Evolutionary conservation across 2,888 invertebrate genomes (phyloP), one percentile per base, ranked within the genome.

Genomic region (Trichopoda pennipes): DNA sequence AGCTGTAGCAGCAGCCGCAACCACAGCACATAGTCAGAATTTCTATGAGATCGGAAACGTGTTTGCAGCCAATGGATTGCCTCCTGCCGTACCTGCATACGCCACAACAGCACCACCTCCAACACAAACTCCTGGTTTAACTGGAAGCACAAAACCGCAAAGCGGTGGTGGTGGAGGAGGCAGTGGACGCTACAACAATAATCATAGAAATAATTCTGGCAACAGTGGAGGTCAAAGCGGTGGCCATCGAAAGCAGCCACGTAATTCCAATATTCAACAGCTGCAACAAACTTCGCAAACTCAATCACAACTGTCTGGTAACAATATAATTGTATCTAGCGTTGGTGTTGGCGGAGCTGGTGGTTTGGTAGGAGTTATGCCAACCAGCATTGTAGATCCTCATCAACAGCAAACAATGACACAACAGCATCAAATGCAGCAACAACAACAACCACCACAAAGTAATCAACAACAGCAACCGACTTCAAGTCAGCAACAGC

Each of bases 41-140:
- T 95, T 93, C 88, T 94, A 93, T 87, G 94, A 95, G 85, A 93
- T 95, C 88, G 92, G 94, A 85, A 93, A 94, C 89, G 94, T 95
- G 83, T 95, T 95, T 90, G 93, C 94, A 87, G 93, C 95, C 87
- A 95, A 95, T 90, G 95, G 95, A 75, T 91, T 95, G 85, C 85
- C 95, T 77, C 95, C 94, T 63, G 92, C 93, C 75, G 92, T 94
- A 70, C 94, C 93, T 42, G 85, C 89, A 53, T 87, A 88, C 55
- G 89, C 88, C 69, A 85, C 91, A 32, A 76, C 86, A 77, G 84
- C 89, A 51, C 87, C 88, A 76, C 88, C 89, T 66, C 87, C 88
- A 76, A 84, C 85, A 64, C 86, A 88, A 83, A 85, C 88, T 83
- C 81, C 87, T 79, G 86, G 88, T 84, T 80, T 86, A 28, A 85